phyloP scores from a whole-genome alignment of 2,113 vertebrate species.

The Mastomys coucha region DNA sequence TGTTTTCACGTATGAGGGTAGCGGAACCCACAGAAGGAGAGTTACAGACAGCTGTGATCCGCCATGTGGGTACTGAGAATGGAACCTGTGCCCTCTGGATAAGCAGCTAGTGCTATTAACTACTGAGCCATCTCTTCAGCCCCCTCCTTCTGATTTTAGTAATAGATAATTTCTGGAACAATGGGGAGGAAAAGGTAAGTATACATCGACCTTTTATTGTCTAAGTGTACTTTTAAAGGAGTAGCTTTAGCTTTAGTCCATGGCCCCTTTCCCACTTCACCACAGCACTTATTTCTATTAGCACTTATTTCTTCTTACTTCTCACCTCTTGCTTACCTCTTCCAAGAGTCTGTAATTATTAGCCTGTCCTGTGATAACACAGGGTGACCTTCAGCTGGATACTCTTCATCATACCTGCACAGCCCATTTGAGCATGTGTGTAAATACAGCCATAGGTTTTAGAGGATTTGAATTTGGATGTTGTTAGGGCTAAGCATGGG shows the following conservation, averaged over 20 bases:
- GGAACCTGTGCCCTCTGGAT: not conserved
- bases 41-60: not conserved
- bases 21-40: not conserved
- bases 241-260: not conserved
- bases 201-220: not conserved
- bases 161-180: not conserved
- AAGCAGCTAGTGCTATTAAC: not conserved
- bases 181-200: not conserved
- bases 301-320: not conserved
- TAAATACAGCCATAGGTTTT: not conserved
- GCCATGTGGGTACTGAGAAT: not conserved
- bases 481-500: not conserved
- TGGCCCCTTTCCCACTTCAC: not conserved
- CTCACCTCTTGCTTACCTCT: not conserved
- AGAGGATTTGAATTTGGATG: not conserved
- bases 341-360: not conserved
- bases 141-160: not conserved
- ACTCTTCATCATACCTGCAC: not conserved
- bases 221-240: not conserved
- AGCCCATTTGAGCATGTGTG: not conserved
- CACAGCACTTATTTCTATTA: not conserved
- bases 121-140: not conserved
- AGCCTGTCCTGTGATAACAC: not conserved
- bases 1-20: not conserved
- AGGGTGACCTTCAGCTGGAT: not conserved